Evolutionary conservation across 1,140 invertebrate genomes (phyloP).

Genomic region (Papilio aristodemus): DNA sequence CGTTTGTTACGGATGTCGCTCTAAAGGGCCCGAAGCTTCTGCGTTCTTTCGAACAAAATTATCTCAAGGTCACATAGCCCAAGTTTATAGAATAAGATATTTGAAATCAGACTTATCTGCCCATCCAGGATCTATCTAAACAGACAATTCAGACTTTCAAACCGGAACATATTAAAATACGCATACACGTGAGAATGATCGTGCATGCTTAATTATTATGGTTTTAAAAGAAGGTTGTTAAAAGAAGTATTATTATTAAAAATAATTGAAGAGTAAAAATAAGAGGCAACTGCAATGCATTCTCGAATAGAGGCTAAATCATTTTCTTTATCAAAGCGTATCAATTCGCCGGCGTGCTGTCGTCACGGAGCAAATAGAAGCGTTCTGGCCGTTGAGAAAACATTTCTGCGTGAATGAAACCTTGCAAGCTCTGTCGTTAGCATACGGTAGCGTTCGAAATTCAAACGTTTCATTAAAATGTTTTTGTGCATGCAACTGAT

Average conservation of each 20-base stretch:
- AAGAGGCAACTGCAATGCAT: conserved; percentile 1
- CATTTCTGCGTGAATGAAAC: conserved; percentile 33
- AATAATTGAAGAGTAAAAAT: background rate
- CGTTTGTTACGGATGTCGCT: conserved; percentile 1
- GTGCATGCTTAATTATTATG: too few relatives aligned
- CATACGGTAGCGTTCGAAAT: conserved; percentile 12
- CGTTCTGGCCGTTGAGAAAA: conserved; percentile 27
- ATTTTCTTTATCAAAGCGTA: conserved; percentile 22
- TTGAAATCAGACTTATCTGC: too few relatives aligned
- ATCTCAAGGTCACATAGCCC: background rate
- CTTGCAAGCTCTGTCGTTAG: conserved; percentile 21
- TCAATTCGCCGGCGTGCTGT: conserved; percentile 25
- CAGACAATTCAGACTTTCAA: too few relatives aligned
- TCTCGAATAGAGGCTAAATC: conserved; percentile 18
- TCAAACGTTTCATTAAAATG: conserved; percentile 25
- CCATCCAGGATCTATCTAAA: too few relatives aligned
- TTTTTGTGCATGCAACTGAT: conserved; percentile 22
- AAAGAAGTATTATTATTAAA: background rate
- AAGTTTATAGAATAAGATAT: background rate
- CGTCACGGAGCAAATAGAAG: conserved; percentile 29
- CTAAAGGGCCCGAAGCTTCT: background rate
- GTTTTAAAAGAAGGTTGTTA: background rate
- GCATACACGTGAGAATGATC: too few relatives aligned
- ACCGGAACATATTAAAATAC: too few relatives aligned
- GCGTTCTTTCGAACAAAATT: background rate